These are phyloP conservation scores for Okamejei kenojei DNA, from an alignment of 2,797 vertebrate genomes.

Conservation along the genomic window DNA sequence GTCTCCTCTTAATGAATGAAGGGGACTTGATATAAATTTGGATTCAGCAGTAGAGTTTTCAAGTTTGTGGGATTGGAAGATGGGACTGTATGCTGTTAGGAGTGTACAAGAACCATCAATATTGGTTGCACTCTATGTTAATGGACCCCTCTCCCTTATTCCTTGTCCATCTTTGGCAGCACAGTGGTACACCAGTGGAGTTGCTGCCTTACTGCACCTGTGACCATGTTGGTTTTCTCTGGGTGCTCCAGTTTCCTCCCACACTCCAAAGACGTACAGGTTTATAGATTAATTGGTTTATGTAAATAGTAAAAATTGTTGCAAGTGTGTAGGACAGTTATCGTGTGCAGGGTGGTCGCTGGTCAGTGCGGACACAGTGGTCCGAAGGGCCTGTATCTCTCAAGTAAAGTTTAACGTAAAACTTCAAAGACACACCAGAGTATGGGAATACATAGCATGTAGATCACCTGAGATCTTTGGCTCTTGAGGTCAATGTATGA, in stretches of 20 bases:
- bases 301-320: too few species aligned
- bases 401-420: too few species aligned
- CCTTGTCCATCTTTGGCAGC: background rate
- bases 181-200: too few species aligned
- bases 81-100: background rate
- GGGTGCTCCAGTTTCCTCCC: too few species aligned
- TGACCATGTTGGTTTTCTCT: too few species aligned
- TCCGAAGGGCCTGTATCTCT: too few species aligned
- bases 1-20: background rate
- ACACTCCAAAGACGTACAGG: too few species aligned
- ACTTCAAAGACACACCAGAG: background rate
- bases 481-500: background rate
- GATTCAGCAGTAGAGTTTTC: background rate
- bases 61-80: background rate
- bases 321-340: too few species aligned
- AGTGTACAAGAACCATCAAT: background rate
- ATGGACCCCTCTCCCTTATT: background rate
- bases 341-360: too few species aligned
- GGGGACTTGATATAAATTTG: background rate
- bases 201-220: too few species aligned
- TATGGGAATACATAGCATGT: background rate
- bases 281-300: too few species aligned
- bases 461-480: background rate
- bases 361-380: too few species aligned
- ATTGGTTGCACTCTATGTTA: background rate